phyloP scores from a whole-genome alignment of 2,888 invertebrate genomes.

The Heliothis peltigera region DNA sequence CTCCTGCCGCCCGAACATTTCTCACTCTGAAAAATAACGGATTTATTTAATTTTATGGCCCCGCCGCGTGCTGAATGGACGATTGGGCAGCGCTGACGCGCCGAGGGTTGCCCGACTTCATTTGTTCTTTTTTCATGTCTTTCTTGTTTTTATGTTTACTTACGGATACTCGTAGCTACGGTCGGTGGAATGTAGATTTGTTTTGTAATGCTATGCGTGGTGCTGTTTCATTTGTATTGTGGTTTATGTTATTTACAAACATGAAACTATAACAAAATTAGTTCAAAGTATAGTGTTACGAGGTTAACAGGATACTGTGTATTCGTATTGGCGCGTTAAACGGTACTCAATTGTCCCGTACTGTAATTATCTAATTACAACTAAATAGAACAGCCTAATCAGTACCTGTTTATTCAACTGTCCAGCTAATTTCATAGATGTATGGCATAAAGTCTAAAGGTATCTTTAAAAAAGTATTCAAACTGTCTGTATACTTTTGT shows the following conservation, averaged over 20 bases:
- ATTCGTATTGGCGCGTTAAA: constrained; percentile 28
- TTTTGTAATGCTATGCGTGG: constrained; percentile 30
- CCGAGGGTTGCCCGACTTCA: constrained; percentile 65
- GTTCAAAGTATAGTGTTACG: constrained; percentile 13
- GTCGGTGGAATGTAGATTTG: constrained; percentile 47
- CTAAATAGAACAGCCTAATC: not conserved
- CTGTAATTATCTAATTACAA: constrained; percentile 11
- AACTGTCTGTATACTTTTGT: too few species aligned
- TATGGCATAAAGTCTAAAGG: too few species aligned
- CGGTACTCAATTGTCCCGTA: constrained; percentile 11
- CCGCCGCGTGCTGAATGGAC: constrained; percentile 88
- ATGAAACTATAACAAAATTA: constrained; percentile 25
- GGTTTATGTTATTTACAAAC: constrained; percentile 22
- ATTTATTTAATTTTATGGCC: constrained; percentile 90
- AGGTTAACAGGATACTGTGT: constrained; percentile 22
- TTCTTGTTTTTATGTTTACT: constrained; percentile 61
- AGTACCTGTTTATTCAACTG: not conserved
- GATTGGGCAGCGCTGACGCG: constrained; percentile 77
- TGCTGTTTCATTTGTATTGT: constrained; percentile 22
- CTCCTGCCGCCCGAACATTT: constrained; percentile 75
- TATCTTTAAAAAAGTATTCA: too few species aligned
- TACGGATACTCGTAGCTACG: constrained; percentile 47
- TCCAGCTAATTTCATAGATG: too few species aligned
- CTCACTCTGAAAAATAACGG: constrained; percentile 90
- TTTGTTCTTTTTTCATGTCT: constrained; percentile 62